Evolutionary conservation across 2,888 invertebrate species (phyloP).

Genomic region (Ectemnius lituratus): DNA sequence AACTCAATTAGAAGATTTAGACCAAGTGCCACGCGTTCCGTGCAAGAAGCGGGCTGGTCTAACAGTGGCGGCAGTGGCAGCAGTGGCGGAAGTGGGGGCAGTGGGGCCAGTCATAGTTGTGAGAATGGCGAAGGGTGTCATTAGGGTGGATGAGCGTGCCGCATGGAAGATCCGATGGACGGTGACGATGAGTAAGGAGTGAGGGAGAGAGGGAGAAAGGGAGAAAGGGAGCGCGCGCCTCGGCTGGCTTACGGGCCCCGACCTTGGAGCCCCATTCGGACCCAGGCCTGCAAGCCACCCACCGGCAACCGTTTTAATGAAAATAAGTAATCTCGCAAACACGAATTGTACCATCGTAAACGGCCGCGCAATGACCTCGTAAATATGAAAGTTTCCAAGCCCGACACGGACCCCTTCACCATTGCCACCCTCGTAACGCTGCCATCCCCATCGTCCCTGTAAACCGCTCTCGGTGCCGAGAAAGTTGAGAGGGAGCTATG

Average conservation of each 20-base stretch:
- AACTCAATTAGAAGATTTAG: not conserved
- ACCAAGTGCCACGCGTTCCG: conserved; percentile 3
- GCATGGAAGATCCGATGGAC: conserved; percentile 13
- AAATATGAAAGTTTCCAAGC: conserved; percentile 72
- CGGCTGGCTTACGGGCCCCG: conserved; percentile 51
- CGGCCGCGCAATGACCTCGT: conserved; percentile 67
- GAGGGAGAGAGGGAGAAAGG: no score
- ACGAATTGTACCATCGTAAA: conserved; percentile 73
- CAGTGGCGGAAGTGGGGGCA: not conserved
- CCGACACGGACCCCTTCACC: conserved; percentile 21
- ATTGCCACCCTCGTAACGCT: not conserved
- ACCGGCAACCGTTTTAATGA: conserved; percentile 71
- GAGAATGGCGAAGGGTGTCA: conserved; percentile 14
- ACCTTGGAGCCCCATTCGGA: conserved; percentile 48
- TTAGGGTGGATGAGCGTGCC: conserved; percentile 30
- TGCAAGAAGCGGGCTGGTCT: conserved; percentile 2
- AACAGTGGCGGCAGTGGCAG: not conserved
- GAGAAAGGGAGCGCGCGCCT: conserved; percentile 11
- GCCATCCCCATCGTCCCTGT: conserved; percentile 5
- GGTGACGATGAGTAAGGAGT: not conserved
- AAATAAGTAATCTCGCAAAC: conserved; percentile 75
- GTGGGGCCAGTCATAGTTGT: not conserved
- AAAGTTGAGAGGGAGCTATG: conserved; percentile 20
- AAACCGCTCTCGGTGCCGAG: conserved; percentile 5
- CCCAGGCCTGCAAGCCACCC: conserved; percentile 51